Evolutionary conservation across 2,113 vertebrate species (phyloP).

Genomic region (Alouatta palliata): DNA sequence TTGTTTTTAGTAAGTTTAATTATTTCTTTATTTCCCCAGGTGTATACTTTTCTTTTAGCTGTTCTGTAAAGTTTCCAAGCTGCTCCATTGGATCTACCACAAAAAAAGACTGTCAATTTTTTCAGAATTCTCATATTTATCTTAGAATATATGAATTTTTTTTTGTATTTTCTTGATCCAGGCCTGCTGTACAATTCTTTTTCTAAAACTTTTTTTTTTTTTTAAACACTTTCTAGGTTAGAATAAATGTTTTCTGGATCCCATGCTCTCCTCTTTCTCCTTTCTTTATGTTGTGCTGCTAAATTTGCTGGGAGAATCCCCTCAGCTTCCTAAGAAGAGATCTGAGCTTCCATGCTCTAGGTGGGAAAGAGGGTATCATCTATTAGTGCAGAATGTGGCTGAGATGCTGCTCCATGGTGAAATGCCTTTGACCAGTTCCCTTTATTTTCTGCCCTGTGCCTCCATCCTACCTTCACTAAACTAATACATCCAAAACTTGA

Average conservation of each 20-base stretch:
- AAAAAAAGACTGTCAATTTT: not conserved
- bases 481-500: not conserved
- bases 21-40: not conserved
- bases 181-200: not conserved
- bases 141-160: not conserved
- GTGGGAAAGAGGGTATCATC: not conserved
- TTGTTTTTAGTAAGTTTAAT: not conserved
- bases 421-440: not conserved
- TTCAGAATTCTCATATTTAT: not conserved
- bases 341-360: not conserved
- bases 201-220: not conserved
- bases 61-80: not conserved
- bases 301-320: not conserved
- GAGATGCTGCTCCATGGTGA: no score
- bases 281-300: not conserved
- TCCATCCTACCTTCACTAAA: not conserved
- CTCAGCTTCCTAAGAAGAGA: not conserved
- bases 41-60: not conserved
- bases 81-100: not conserved
- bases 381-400: not conserved
- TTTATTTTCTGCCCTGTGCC: not conserved
- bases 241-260: not conserved
- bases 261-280: not conserved
- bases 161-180: not conserved
- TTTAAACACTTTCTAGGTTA: not conserved